Conservation (phyloP, 2,888 invertebrate species). For the Campaea margaritaria region DNA sequence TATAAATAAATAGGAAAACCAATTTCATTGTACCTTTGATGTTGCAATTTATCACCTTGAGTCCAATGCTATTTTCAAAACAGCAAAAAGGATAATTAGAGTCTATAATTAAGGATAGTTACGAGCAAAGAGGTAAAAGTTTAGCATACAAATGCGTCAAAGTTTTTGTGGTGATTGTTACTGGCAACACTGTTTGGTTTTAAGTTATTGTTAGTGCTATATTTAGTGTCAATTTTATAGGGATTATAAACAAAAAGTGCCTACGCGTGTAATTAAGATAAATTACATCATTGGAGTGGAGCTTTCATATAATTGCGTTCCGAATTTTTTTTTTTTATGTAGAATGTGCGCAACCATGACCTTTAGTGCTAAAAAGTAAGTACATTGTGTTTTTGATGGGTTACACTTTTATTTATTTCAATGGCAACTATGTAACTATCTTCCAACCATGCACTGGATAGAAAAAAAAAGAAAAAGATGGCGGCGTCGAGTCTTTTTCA, state of each 20-base stretch:
- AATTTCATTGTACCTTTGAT: slow-evolving; percentile 13
- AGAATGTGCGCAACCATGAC: no score
- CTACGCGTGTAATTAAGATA: no score
- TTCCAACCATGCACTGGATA: not conserved
- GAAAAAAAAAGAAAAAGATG: not conserved
- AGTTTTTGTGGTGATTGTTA: slow-evolving; percentile 3
- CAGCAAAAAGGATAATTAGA: slow-evolving; percentile 14
- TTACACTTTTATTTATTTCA: no score
- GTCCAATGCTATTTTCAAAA: slow-evolving; percentile 1
- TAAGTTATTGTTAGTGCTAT: no score
- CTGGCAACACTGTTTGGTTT: slow-evolving; percentile 1
- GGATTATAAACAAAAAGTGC: no score
- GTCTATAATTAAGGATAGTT: slow-evolving; percentile 7
- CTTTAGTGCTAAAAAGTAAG: no score
- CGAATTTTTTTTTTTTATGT: no score
- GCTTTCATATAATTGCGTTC: no score
- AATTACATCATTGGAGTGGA: no score
- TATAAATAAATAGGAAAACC: slow-evolving; percentile 2
- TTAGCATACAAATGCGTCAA: slow-evolving; percentile 12
- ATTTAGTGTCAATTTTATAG: no score
- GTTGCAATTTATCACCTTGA: slow-evolving; percentile 11
- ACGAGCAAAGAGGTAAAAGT: not conserved
- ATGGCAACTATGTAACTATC: no score
- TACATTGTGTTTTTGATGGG: no score
- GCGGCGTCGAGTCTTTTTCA: not conserved